phyloP scores from a whole-genome alignment of 1,140 invertebrate species.

The Drosophila punjabiensis region DNA sequence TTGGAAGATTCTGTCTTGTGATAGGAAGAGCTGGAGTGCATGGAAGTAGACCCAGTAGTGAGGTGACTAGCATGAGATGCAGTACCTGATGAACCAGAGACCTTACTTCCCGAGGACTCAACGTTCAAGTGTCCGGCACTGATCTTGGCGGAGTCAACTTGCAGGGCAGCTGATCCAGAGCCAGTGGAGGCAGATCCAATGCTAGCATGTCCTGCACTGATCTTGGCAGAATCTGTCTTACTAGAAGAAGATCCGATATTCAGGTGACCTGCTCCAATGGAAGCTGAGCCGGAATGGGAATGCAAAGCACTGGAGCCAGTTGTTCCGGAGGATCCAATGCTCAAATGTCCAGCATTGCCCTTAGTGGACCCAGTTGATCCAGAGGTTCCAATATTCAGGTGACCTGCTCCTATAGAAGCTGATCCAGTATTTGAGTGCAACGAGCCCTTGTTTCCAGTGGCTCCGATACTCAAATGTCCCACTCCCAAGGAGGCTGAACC shows the following conservation, averaged over 20 bases:
- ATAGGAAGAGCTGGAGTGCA: conserved; percentile 6
- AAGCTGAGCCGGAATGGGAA: background rate
- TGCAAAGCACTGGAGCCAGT: background rate
- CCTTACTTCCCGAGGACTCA: conserved; percentile 5
- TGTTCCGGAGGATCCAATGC: background rate
- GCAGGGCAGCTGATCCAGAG: background rate
- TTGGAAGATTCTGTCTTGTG: conserved; percentile 9
- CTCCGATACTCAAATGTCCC: conserved; percentile 7
- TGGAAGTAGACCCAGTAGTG: background rate
- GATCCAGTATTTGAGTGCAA: background rate
- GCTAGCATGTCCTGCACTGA: background rate
- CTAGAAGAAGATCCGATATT: background rate
- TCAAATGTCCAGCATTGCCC: background rate
- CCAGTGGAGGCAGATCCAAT: conserved; percentile 2
- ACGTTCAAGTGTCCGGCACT: background rate
- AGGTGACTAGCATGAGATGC: background rate
- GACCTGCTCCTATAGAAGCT: conserved; percentile 9
- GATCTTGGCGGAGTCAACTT: conserved; percentile 11
- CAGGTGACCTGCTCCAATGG: background rate
- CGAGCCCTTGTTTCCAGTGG: background rate
- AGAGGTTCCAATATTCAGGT: background rate
- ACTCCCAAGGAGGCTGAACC: background rate
- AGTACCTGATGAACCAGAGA: background rate
- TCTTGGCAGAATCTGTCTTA: background rate
- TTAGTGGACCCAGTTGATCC: background rate